Percentiles rank a stretch among this genome's conserved stretches.
These are phyloP conservation scores for Drosophila gaucha DNA, from an alignment of 2,888 invertebrate genomes.

Conservation along the genomic window DNA sequence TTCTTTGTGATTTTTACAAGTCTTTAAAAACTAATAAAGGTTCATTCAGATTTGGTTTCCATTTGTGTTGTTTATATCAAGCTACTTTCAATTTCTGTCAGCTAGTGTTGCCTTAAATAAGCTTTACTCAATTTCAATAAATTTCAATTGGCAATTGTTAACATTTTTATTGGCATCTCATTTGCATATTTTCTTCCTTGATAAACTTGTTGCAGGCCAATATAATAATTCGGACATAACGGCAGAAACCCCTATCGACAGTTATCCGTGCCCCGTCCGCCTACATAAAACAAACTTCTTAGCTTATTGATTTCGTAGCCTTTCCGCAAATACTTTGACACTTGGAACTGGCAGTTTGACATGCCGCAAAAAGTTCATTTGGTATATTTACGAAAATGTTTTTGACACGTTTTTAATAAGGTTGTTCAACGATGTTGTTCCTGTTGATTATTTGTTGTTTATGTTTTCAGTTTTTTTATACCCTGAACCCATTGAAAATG, in stretches of 20 bases:
- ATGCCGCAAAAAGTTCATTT: constrained; percentile 68
- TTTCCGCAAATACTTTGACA: constrained; percentile 68
- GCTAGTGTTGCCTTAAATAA: background rate
- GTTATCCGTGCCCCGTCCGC: background rate
- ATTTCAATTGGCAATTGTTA: constrained; percentile 10
- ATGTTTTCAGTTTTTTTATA: constrained; percentile 5
- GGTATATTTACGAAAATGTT: constrained; percentile 79
- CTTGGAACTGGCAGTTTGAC: constrained; percentile 75
- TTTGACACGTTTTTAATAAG: constrained; percentile 79
- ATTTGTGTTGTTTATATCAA: no score
- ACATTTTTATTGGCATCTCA: constrained; percentile 20
- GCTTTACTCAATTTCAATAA: constrained; percentile 11
- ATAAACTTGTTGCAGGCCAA: constrained; percentile 55
- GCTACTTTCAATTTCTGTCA: background rate
- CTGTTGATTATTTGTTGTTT: constrained; percentile 5
- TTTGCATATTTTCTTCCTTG: constrained; percentile 28
- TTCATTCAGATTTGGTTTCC: no score
- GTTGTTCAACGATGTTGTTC: constrained; percentile 46
- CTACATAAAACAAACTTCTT: constrained; percentile 21
- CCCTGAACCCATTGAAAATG: no score
- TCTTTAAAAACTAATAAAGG: no score
- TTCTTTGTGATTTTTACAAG: no score
- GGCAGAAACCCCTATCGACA: constrained; percentile 7
- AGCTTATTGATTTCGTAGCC: constrained; percentile 68
- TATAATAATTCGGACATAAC: constrained; percentile 3